Percentiles rank a stretch among this genome's conserved stretches.
These are phyloP conservation scores for Agapetus fuscipes DNA, from an alignment of 2,888 invertebrate genomes.

Conservation along the genomic window DNA sequence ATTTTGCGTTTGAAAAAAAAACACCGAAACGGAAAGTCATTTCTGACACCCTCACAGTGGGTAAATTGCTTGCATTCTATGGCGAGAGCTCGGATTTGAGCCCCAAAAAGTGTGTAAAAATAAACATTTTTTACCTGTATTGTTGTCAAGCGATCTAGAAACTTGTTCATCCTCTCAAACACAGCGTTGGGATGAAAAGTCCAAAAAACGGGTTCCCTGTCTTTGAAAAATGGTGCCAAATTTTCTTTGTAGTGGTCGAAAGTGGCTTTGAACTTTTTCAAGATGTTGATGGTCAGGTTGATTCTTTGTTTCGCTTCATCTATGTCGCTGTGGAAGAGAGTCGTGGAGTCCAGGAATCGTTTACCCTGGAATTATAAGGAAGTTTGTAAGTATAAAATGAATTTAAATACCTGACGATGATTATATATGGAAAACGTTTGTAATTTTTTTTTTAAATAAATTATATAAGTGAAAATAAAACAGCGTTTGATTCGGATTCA, in stretches of 20 bases:
- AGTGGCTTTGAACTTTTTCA: slow-evolving; percentile 53
- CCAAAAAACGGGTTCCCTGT: slow-evolving; percentile 54
- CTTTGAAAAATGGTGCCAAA: slow-evolving; percentile 55
- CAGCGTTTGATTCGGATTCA: no score
- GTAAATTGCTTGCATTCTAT: no score
- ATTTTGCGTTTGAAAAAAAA: no score
- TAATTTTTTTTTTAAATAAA: no score
- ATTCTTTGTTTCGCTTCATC: slow-evolving; percentile 86
- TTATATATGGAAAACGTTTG: no score
- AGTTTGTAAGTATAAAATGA: no score
- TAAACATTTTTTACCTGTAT: slow-evolving; percentile 44
- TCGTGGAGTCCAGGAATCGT: slow-evolving; percentile 80
- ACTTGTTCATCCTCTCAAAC: slow-evolving; percentile 69
- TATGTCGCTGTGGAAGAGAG: slow-evolving; percentile 90
- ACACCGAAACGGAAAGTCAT: no score
- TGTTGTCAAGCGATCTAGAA: slow-evolving; percentile 64
- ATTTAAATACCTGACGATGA: no score
- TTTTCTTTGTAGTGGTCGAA: slow-evolving; percentile 64
- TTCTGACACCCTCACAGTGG: no score
- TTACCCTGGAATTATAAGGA: slow-evolving; percentile 55
- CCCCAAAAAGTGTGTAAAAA: slow-evolving; percentile 1
- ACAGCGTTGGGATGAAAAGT: slow-evolving; percentile 77
- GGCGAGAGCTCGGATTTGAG: no score
- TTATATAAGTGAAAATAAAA: no score
- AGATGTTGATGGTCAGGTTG: slow-evolving; percentile 51